phyloP scores from a whole-genome alignment of 2,888 invertebrate species.

The Pachydiplax longipennis region DNA sequence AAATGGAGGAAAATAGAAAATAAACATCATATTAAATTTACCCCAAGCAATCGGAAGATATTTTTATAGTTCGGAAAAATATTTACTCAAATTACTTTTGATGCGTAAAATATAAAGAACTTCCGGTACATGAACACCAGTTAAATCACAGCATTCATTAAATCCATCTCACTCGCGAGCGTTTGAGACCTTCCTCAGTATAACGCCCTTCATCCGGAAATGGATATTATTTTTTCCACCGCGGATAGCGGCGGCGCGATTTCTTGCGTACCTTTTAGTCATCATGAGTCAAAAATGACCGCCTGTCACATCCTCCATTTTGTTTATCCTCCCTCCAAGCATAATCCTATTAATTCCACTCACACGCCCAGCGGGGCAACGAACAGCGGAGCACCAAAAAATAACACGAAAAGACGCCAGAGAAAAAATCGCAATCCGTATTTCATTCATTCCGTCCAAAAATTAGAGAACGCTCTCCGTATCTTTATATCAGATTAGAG shows the following conservation, averaged over 20 bases:
- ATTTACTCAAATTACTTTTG: too few relatives aligned
- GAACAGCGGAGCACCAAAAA: not conserved
- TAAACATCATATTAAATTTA: too few relatives aligned
- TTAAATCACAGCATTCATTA: too few relatives aligned
- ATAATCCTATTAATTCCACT: slow-evolving; percentile 19
- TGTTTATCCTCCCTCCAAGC: not conserved
- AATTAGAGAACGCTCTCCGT: not conserved
- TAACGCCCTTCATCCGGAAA: not conserved
- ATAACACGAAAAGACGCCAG: not conserved
- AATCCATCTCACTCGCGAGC: too few relatives aligned
- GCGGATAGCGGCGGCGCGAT: not conserved
- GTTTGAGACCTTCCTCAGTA: too few relatives aligned
- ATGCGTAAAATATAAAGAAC: too few relatives aligned
- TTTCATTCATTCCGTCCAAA: not conserved
- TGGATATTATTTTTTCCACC: not conserved
- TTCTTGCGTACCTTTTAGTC: not conserved
- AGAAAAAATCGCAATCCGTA: not conserved
- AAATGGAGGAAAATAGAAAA: not conserved
- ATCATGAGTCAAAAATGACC: not conserved
- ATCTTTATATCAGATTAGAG: too few relatives aligned
- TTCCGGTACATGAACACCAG: too few relatives aligned
- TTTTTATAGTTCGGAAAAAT: too few relatives aligned
- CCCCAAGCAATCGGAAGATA: too few relatives aligned
- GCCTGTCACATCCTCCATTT: not conserved
- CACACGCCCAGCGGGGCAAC: not conserved